These are phyloP conservation scores for Dryococelus australis DNA, from an alignment of 2,888 invertebrate species.

Conservation along the genomic window DNA sequence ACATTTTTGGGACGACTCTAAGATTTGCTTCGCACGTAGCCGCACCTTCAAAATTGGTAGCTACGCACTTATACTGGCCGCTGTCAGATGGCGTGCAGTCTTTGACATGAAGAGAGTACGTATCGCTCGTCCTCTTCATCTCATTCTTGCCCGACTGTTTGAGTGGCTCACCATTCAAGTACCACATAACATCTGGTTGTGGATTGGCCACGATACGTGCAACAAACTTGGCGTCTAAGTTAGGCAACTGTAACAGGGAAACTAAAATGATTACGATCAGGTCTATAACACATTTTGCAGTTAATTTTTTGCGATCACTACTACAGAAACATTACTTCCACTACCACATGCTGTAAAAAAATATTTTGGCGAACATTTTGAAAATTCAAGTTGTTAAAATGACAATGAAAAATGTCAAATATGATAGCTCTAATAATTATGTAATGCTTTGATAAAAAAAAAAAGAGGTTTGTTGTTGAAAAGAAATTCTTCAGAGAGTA, in stretches of 20 bases:
- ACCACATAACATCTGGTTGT: conserved; percentile 86
- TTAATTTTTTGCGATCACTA: too few species aligned
- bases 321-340: too few species aligned
- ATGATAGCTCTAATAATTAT: too few species aligned
- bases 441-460: too few species aligned
- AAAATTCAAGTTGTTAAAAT: too few species aligned
- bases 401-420: too few species aligned
- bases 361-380: too few species aligned
- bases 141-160: conserved; percentile 74
- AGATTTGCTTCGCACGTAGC: conserved; percentile 77
- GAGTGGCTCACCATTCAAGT: conserved; percentile 79
- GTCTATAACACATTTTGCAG: too few species aligned
- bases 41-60: conserved; percentile 81
- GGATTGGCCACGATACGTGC: conserved; percentile 84
- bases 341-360: too few species aligned
- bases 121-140: conserved; percentile 80
- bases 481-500: too few species aligned
- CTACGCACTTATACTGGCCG: conserved; percentile 79
- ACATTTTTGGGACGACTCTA: conserved; percentile 85
- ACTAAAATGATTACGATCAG: too few species aligned
- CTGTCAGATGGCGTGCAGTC: conserved; percentile 73
- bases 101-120: conserved; percentile 77
- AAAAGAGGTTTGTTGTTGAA: too few species aligned
- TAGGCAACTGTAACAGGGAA: conserved; percentile 66
- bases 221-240: conserved; percentile 82